Evolutionary conservation across 2,113 vertebrate species (phyloP), one percentile per base, ranked within the genome.

Genomic region (Apaloderma vittatum): DNA sequence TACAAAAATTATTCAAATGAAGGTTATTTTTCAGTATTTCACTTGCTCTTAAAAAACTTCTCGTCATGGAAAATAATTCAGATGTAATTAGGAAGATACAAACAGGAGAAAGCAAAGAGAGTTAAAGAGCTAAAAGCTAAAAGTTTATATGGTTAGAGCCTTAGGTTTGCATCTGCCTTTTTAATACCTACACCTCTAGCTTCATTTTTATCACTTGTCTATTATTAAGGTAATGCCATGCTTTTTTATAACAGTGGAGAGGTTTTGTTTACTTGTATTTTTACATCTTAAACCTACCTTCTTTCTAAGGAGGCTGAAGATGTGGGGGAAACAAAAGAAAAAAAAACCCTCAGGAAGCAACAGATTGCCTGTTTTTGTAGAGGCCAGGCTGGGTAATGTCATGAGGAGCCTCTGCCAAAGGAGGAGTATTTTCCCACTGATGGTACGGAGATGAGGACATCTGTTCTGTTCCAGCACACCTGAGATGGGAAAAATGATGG

Each of bases 301-400:
- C 32, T 86, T 94, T 84, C 72, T 71, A 58, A 61, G 51, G 57
- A 90, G 32, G 62, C 12, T 80, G 59, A 88, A 92, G 57, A 65
- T 65, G 14, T 5, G 19, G 4, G 30, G 10, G 12, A 6, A 18
- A 17, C 13, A 29, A 49, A 21, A 21, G 6, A 32, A 24, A 22
- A 6, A 15, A 45, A 4, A 52, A 13, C 71, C 58, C 26, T 94
- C 73, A 40, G 89, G 89, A 96, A 90, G 93, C 84, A 93, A 87
- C 94, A 93, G 94, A 94, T 95, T 48, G 89, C 48, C 67, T 81
- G 26, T 34, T 86, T 32, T n/a, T 59, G 32, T 45, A 85, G 73
- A 67, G 81, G 65, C 6, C 11, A 52, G 65, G 55, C 80, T 86
- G 61, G 11, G 76, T 74, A 61, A 73, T 23, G 24, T 63, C 68